Evolutionary conservation across 1,140 invertebrate species (phyloP).

Genomic region (Lucilia sericata): DNA sequence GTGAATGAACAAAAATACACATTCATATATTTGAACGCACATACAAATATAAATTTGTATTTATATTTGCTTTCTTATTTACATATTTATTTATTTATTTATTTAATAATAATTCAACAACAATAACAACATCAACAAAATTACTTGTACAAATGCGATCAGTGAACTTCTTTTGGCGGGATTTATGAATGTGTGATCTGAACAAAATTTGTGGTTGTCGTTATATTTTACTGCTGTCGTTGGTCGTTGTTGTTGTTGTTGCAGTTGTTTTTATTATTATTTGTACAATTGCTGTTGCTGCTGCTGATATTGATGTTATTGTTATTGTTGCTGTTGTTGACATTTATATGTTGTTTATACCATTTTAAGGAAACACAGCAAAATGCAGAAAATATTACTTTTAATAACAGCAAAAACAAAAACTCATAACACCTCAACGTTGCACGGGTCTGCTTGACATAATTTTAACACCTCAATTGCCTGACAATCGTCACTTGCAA

Average conservation of each 20-base stretch:
- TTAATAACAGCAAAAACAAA: not conserved
- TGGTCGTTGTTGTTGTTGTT: too few species aligned
- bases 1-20: not conserved
- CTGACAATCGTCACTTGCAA: not conserved
- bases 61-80: too few species aligned
- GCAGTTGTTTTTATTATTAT: too few species aligned
- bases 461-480: slow-evolving; percentile 8
- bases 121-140: not conserved
- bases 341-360: slow-evolving; percentile 10
- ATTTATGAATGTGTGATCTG: not conserved
- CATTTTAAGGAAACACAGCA: not conserved
- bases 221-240: too few species aligned
- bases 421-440: not conserved
- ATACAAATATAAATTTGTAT: not conserved
- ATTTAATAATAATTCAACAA: not conserved
- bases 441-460: not conserved
- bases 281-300: too few species aligned
- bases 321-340: not conserved
- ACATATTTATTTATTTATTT: not conserved
- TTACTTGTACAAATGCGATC: not conserved
- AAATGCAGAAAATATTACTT: too few species aligned
- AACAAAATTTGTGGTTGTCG: too few species aligned
- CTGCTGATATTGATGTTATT: too few species aligned
- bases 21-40: not conserved
- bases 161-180: not conserved